phyloP scores from a whole-genome alignment of 2,888 invertebrate genomes.

The Drosophila mimetica region DNA sequence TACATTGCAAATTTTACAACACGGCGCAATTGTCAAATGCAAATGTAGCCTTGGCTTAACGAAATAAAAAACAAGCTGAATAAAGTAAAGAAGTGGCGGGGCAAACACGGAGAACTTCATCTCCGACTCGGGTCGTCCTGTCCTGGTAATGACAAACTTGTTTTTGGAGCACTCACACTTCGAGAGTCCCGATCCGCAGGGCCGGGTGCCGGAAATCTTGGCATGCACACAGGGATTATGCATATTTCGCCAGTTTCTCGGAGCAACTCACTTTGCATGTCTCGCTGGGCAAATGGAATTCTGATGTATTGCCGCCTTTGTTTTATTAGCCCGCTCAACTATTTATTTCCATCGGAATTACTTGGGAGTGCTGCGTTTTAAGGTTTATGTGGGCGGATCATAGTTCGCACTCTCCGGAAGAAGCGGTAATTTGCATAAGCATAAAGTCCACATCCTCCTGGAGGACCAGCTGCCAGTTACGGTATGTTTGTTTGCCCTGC shows the following conservation, averaged over 20 bases:
- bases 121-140: constrained; percentile 28
- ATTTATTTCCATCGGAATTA: constrained; percentile 44
- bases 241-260: constrained; percentile 32
- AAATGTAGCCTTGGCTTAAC: constrained; percentile 48
- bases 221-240: constrained; percentile 38
- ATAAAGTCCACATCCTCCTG: constrained; percentile 64
- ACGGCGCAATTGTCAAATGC: constrained; percentile 54
- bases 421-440: constrained; percentile 74
- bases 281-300: constrained; percentile 63
- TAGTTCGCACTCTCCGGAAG: constrained; percentile 76
- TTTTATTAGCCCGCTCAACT: constrained; percentile 47
- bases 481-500: constrained; percentile 38
- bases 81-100: constrained; percentile 9
- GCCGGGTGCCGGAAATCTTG: constrained; percentile 19
- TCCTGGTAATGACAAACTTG: constrained; percentile 45
- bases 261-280: constrained; percentile 44
- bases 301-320: constrained; percentile 55
- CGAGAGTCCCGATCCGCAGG: constrained; percentile 4
- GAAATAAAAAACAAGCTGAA: constrained; percentile 30
- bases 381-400: constrained; percentile 69
- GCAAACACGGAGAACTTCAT: constrained; percentile 34
- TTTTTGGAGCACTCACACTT: constrained; percentile 37
- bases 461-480: constrained; percentile 30
- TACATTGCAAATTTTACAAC: constrained; percentile 36
- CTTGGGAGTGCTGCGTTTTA: constrained; percentile 47